Conservation (phyloP, 2,797 vertebrate species). For the Huso huso region DNA sequence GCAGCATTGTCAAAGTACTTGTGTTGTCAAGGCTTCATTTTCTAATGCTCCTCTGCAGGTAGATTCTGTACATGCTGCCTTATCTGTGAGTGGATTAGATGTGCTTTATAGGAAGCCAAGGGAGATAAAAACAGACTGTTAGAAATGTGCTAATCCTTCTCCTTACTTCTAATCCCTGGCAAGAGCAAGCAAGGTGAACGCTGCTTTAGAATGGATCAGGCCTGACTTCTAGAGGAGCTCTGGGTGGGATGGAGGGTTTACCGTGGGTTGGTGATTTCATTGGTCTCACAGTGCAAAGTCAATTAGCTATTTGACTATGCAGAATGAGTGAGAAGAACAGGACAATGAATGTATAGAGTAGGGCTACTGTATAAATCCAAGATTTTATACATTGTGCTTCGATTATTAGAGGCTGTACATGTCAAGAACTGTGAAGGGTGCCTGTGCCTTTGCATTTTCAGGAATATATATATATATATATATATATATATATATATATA, state of each 20-base stretch:
- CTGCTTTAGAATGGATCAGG: constrained; percentile 36
- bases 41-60: constrained; percentile 6
- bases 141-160: constrained; percentile 52
- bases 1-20: constrained; percentile 10
- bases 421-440: no score
- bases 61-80: constrained; percentile 25
- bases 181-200: constrained; percentile 55
- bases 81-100: constrained; percentile 45
- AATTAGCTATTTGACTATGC: neutral
- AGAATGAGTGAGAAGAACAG: neutral
- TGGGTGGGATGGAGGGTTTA: constrained; percentile 5
- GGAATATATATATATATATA: no score
- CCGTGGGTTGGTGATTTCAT: constrained; percentile 9
- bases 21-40: constrained; percentile 14
- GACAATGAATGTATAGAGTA: no score
- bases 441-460: no score
- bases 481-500: no score
- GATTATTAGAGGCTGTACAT: no score
- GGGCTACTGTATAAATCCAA: no score
- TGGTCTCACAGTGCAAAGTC: neutral
- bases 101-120: constrained; percentile 35
- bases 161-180: constrained; percentile 49
- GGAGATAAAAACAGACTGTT: constrained; percentile 46
- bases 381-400: no score
- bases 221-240: constrained; percentile 25